Conservation (phyloP, 2,113 vertebrate genomes). For the Phylloscopus trochiloides region DNA sequence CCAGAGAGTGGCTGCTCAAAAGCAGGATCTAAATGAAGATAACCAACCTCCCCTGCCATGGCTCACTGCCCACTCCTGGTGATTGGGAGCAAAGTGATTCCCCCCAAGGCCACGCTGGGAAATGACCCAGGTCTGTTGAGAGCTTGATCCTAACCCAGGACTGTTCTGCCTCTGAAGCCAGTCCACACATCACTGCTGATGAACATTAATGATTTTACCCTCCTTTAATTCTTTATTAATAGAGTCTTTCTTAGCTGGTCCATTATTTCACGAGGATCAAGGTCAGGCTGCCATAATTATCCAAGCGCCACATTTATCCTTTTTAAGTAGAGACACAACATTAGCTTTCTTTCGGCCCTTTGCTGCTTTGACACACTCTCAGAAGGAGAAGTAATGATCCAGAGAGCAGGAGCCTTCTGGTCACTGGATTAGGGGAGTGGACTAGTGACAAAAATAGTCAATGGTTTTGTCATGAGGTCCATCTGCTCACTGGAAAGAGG, state of each 20-base stretch:
- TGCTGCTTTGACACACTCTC: background rate
- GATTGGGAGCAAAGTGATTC: background rate
- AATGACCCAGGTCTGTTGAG: background rate
- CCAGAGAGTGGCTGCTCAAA: background rate
- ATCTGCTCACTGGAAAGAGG: background rate
- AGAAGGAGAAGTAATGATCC: slow-evolving; percentile 50
- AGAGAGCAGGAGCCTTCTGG: slow-evolving; percentile 43
- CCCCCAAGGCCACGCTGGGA: background rate
- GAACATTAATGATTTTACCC: slow-evolving; percentile 42
- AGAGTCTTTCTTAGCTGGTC: background rate
- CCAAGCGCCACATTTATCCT: slow-evolving; percentile 40
- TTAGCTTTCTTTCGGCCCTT: slow-evolving; percentile 9
- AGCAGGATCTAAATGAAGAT: background rate
- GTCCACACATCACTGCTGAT: slow-evolving; percentile 27
- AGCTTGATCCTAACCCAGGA: background rate
- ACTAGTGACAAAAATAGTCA: background rate
- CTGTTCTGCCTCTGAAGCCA: slow-evolving; percentile 2
- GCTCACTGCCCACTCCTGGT: background rate
- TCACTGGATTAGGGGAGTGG: background rate
- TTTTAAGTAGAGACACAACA: slow-evolving; percentile 30
- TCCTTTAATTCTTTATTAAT: slow-evolving; percentile 62
- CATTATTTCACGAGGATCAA: slow-evolving; percentile 48
- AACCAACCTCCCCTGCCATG: background rate
- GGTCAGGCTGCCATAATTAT: slow-evolving; percentile 58
- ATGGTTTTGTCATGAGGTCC: background rate